Evolutionary conservation across 1,140 invertebrate species (phyloP).

Genomic region (Microplitis demolitor): DNA sequence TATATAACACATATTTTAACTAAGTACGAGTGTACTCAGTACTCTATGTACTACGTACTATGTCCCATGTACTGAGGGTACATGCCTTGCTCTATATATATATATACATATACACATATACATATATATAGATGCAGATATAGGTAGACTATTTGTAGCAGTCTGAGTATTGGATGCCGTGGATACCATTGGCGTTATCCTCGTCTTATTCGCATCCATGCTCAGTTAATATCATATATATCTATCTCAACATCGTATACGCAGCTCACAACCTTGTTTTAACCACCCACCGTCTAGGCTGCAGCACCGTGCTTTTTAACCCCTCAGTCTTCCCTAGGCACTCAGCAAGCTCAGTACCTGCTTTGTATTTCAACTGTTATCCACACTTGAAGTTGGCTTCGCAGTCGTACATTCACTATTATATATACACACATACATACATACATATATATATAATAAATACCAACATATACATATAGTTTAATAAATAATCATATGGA

Average conservation of each 20-base stretch:
- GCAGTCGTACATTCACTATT: conserved; percentile 3
- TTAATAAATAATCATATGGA: too few species aligned
- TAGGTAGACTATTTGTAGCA: too few species aligned
- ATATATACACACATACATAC: neutral
- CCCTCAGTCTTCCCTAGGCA: conserved; percentile 59
- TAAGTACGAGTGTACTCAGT: too few species aligned
- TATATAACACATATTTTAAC: too few species aligned
- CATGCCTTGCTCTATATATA: neutral
- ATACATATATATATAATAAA: neutral
- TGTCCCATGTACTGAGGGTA: neutral
- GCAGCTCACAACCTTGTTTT: neutral
- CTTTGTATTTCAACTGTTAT: conserved; percentile 30
- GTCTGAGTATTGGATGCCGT: neutral
- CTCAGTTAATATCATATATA: too few species aligned
- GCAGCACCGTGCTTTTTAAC: conserved; percentile 31
- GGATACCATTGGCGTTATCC: neutral
- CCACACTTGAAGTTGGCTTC: neutral
- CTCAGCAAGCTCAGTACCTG: conserved; percentile 53
- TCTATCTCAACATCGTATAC: too few species aligned
- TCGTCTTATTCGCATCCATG: conserved; percentile 5
- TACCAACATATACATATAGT: too few species aligned
- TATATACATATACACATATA: too few species aligned
- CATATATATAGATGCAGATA: too few species aligned
- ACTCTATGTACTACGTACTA: neutral
- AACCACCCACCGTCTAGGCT: neutral